These are phyloP conservation scores for Cyphomyrmex costatus DNA, from an alignment of 1,140 invertebrate genomes.

Conservation along the genomic window DNA sequence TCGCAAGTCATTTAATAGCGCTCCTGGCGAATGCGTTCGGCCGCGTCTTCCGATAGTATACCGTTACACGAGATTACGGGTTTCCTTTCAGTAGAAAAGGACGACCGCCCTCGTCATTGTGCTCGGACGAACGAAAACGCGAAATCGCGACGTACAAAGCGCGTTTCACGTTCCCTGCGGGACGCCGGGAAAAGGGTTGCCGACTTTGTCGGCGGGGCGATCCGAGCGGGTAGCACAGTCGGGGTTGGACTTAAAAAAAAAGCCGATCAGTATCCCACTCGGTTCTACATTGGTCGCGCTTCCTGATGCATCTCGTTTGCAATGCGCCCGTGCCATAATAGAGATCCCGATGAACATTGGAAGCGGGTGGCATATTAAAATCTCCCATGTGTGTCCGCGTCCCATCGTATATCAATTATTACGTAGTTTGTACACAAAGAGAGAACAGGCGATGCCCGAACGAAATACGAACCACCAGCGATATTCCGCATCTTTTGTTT, in stretches of 20 bases:
- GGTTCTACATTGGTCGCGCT: constrained; percentile 75
- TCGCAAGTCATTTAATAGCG: constrained; percentile 66
- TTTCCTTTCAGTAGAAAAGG: constrained; percentile 64
- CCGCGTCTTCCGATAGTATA: constrained; percentile 65
- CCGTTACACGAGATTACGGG: constrained; percentile 64
- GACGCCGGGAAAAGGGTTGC: constrained; percentile 67
- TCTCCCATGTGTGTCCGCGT: constrained; percentile 36
- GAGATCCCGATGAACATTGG: constrained; percentile 71
- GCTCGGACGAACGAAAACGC: constrained; percentile 66
- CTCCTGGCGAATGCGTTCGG: constrained; percentile 56
- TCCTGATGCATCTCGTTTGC: constrained; percentile 76
- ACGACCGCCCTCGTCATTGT: constrained; percentile 67
- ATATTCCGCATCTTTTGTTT: constrained; percentile 8
- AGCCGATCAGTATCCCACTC: constrained; percentile 77
- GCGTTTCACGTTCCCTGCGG: constrained; percentile 74
- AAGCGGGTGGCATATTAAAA: constrained; percentile 70
- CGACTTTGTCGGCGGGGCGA: constrained; percentile 65
- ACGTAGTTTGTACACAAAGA: constrained; percentile 74
- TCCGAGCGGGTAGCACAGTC: constrained; percentile 45
- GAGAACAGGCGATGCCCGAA: constrained; percentile 27
- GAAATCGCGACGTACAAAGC: constrained; percentile 71
- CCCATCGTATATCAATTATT: constrained; percentile 76
- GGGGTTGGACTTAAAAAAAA: constrained; percentile 69
- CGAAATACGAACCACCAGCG: constrained; percentile 59
- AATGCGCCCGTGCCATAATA: constrained; percentile 67